Evolutionary conservation across 1,140 invertebrate genomes (phyloP), one percentile per base, ranked within the genome.

Genomic region (Calycopis cecrops): DNA sequence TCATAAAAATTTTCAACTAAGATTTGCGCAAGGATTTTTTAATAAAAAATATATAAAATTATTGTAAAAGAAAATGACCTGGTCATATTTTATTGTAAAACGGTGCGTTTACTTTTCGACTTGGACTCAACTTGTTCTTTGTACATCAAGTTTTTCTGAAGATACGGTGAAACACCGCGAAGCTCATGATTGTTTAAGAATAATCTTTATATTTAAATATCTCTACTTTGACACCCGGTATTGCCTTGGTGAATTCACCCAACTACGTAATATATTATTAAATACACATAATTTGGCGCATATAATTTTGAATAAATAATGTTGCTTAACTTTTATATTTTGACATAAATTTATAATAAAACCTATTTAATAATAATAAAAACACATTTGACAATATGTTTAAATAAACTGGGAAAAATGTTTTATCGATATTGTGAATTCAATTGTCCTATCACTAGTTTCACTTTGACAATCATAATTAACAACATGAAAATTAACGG

Each of bases 221-320:
- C 62, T 63, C 69, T 79, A 79, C 60, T 79, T 79, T 76, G 76
- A 79, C 76, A 79, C 73, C 57, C 53, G 57, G 67, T 70, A 71
- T 67, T 69, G 62, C 65, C 7, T 53, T 40, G 18, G 18, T 53
- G 35, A 53, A 35, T 35, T 53, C 40, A 44, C 37, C 33, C n/a
- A 1, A 42, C 51, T 53, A 53, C 38, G n/a, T 42, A 40, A 38
- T 28, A 52, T 53, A 42, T 16, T 53, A 42, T 16, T 16, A 28
- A 42, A 53, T 42, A 53, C 35, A 34, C 33, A 50, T 44, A 8
- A 42, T 53, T 42, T 53, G 51, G 38, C 51, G 51, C 38, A 28
- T 35, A 37, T 37, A 37, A 9, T 4, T 37, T 37, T n/a, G n/a
- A 40, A 40, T 40, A 40, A 40, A 40, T 12, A 40, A n/a, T 12